These are phyloP conservation scores for Atractosteus spatula DNA, from an alignment of 2,113 vertebrate species.

Conservation along the genomic window DNA sequence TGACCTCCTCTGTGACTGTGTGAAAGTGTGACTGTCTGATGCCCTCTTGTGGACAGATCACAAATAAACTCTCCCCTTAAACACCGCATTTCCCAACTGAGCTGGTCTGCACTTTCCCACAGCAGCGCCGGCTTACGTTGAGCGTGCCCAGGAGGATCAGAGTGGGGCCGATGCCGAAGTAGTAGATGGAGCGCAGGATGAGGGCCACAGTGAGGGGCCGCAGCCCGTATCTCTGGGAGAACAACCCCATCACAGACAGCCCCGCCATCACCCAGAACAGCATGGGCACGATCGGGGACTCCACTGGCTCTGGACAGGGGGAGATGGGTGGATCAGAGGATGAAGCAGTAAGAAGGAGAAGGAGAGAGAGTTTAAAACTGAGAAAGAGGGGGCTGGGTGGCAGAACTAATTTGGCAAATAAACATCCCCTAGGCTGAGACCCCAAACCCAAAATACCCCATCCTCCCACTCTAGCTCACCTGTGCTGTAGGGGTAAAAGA, in stretches of 20 bases:
- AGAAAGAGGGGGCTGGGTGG: no score
- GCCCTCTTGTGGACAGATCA: no score
- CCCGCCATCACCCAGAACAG: conserved; percentile 88
- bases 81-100: no score
- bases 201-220: conserved; percentile 84
- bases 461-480: conserved; percentile 47
- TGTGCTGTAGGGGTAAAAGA: conserved; percentile 91
- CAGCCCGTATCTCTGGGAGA: conserved; percentile 84
- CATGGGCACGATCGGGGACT: conserved; percentile 80
- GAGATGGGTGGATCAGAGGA: background rate
- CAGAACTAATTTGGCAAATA: no score
- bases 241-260: conserved; percentile 80
- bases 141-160: conserved; percentile 83
- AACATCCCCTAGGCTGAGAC: background rate
- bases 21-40: no score
- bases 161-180: conserved; percentile 89
- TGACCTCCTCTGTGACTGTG: no score
- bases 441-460: background rate
- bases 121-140: conserved; percentile 63
- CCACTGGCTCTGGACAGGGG: conserved; percentile 70
- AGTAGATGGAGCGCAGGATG: conserved; percentile 88
- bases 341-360: background rate
- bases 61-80: no score
- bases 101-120: no score
- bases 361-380: background rate